Base-by-base conservation (phyloP, 92 coral and sea anemone genomes). In the Parazoanthus darwini region DNA sequence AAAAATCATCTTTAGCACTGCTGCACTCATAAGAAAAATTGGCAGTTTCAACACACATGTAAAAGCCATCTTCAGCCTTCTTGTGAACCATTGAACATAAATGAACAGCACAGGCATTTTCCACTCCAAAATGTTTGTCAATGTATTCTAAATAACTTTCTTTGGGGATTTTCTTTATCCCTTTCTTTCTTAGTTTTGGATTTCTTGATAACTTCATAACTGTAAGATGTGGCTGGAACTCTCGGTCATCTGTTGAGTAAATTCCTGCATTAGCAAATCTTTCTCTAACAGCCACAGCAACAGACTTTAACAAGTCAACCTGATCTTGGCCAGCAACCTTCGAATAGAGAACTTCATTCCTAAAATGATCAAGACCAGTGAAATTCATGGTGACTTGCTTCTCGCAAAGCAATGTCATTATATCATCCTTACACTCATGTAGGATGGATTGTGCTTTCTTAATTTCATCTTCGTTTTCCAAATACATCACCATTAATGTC, bases 171-270 rank as follows among this genome's bases (percentile, higher is more conserved):
- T 94, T 97, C 87, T 78, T 95, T 2, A 97, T 54, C 39, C 93
- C 98, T 80, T 79, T 89, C 90, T 85, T 95, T 75, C 92, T 91
- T 80, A 92, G 75, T 38, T 81, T 72, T 68, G 93, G 93, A 51
- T 92, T 95, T 74, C 97, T 88, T 75, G 97, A 92, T 81, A 97
- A 81, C 76, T 97, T 97, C 92, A 95, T 83, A 38, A 97, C 82
- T n/a, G 99, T 97, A 73, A 97, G 88, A 77, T 97, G 99, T 67
- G 99, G 98, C 39, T 85, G 89, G 37, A 93, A 93, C 25, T 93
- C 96, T 3, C 91, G 89, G 65, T 92, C 90, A 84, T 95, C 96
- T 11, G 93, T 91, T 11, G 92, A 88, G 14, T 75, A 78, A 48
- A 92, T 93, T 25, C 96, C 94, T 79, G 91, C 95, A 72, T 90